Evolutionary conservation across 2,113 vertebrate genomes (phyloP), one percentile per base, ranked within the genome.

Genomic region (Euleptes europaea): DNA sequence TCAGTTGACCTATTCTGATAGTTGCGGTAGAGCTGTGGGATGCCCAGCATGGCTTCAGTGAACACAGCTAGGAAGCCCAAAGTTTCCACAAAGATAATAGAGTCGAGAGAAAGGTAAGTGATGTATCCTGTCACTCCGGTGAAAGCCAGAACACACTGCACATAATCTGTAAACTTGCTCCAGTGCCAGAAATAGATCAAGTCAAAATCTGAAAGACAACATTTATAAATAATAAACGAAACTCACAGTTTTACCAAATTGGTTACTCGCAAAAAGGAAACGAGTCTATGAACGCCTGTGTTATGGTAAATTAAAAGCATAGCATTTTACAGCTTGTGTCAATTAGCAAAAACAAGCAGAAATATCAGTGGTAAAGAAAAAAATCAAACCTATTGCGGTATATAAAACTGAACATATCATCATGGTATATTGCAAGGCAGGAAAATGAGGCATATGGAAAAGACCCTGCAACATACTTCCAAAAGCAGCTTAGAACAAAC

Each of bases 1-100:
- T 99, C 98, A 0, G 98, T 99, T 3, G 98, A 99, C 78, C 96
- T 98, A 92, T 98, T 98, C 91, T 96, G 96, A 85, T 98, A 95
- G 95, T 99, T 99, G 76, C 98, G 97, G 95, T 98, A 98, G 77
- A 99, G 97, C 92, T 99, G 98, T 0, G 98, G 98, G 1, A 97
- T 94, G 0, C 98, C 98, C 89, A 99, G 92, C 98, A 99, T 98
- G 42, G 98, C 98, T 88, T 99, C 98, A 0, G 97, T 97, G 94
- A 99, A 98, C 75, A 99, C 98, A 0, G 98, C 98, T 76, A 99
- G 95, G 95, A 99, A 99, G 88, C 98, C 98, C 93, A 99, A 94
- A 0, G 93, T 96, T 94, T 99, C 98, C 93, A 99, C 98, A 70
- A 98, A 99, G 81, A 99, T 86, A 19, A 91, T 81, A 0, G 98